These are phyloP conservation scores for Barbus barbus DNA, from an alignment of 2,113 vertebrate species.

Conservation along the genomic window DNA sequence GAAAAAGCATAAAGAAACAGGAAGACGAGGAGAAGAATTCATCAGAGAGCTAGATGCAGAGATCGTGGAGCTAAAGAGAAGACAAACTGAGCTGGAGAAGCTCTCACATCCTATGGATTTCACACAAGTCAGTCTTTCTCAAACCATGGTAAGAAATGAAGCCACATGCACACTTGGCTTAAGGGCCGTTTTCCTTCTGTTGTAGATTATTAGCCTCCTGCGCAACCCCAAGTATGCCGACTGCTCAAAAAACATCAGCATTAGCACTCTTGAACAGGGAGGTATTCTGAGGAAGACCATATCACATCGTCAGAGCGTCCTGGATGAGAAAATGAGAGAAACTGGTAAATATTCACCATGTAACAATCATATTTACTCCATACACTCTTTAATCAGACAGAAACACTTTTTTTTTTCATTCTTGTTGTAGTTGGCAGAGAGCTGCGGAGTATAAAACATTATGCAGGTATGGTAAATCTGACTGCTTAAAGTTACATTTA, in stretches of 20 bases:
- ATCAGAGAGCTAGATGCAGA: conserved; percentile 1
- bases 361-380: not conserved
- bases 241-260: not conserved
- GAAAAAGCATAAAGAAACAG: not conserved
- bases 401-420: not conserved
- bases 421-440: not conserved
- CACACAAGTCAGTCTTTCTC: conserved; percentile 2
- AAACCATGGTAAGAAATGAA: not conserved
- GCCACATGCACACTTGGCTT: not conserved
- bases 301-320: not conserved
- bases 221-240: not conserved
- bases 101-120: not conserved
- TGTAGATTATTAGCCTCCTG: conserved; percentile 9
- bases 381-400: not conserved
- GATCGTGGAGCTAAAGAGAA: not conserved
- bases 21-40: not conserved
- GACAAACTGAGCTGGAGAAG: conserved; percentile 1
- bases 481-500: not conserved
- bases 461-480: not conserved
- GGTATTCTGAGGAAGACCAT: conserved; percentile 5
- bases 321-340: conserved; percentile 27
- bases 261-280: not conserved
- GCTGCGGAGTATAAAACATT: conserved; percentile 28
- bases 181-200: not conserved
- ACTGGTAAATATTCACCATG: not conserved